A percentile compares a stretch with the other conserved stretches of the same genome.
Conservation (phyloP, 2,113 vertebrate genomes). For the Catharus bicknelli region DNA sequence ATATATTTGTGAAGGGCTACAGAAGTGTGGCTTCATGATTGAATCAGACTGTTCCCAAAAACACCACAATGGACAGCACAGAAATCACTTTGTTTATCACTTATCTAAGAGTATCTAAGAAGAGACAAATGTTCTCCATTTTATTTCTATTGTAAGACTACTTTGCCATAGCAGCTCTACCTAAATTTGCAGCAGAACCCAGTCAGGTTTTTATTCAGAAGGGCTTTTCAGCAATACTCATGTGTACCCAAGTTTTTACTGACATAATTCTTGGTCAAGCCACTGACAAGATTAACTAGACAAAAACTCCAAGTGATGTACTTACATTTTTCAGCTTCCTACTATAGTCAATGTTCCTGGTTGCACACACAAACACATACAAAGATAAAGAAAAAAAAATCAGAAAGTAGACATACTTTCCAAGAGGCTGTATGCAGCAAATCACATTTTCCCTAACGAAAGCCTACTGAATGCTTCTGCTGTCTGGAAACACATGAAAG, state of each 20-base stretch:
- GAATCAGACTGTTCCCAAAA: not conserved
- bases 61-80: not conserved
- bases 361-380: not conserved
- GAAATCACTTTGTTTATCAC: not conserved
- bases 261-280: not conserved
- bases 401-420: conserved; percentile 59
- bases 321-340: conserved; percentile 97
- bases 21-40: not conserved
- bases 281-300: conserved; percentile 1
- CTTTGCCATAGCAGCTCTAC: not conserved
- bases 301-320: conserved; percentile 44
- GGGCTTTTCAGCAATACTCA: not conserved
- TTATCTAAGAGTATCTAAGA: not conserved
- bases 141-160: not conserved
- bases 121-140: not conserved
- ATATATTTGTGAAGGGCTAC: not conserved
- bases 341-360: conserved; percentile 85
- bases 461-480: conserved; percentile 11
- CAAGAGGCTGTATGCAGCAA: conserved; percentile 9
- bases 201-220: not conserved
- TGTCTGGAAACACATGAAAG: conserved; percentile 39
- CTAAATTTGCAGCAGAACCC: not conserved
- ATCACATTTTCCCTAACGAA: conserved; percentile 30
- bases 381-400: not conserved
- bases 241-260: not conserved